Percentiles rank a stretch among this genome's conserved stretches.
phyloP scores from a whole-genome alignment of 2,113 vertebrate species.

The Archilochus colubris region DNA sequence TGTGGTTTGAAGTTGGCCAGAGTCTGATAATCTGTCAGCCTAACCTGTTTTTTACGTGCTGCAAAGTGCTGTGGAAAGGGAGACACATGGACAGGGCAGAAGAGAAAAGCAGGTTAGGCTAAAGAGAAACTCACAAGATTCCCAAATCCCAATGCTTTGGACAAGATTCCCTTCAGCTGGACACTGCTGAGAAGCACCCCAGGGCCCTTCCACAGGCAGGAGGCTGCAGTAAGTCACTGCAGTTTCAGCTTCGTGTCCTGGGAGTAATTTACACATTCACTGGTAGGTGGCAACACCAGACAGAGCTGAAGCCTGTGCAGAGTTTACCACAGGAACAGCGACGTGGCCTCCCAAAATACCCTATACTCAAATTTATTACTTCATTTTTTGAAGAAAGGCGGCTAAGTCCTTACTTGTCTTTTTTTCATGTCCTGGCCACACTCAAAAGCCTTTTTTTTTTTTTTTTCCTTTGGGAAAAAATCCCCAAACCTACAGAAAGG shows the following conservation, averaged over 20 bases:
- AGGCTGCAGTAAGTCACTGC: background rate
- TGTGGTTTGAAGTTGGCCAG: background rate
- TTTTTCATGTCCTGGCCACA: rapidly evolving
- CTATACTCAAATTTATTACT: background rate
- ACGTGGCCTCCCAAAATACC: background rate
- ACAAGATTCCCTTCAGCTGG: background rate
- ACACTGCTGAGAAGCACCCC: background rate
- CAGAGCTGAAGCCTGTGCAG: background rate
- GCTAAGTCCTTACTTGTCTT: background rate
- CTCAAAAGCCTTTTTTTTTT: background rate
- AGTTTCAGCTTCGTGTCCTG: background rate
- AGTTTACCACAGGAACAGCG: background rate
- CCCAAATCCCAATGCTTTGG: background rate
- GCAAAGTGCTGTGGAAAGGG: background rate
- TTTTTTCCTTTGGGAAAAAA: too few species aligned
- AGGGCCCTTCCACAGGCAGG: background rate
- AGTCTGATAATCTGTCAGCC: background rate
- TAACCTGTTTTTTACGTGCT: background rate
- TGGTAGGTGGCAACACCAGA: conserved; percentile 33
- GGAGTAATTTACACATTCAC: background rate
- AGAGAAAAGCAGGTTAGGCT: background rate
- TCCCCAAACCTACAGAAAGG: background rate
- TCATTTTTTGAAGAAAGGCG: background rate
- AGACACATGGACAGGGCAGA: background rate
- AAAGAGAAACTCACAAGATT: background rate